Percentiles rank a stretch among this genome's conserved stretches.
phyloP scores from a whole-genome alignment of 2,797 vertebrate species.

The Typhlichthys subterraneus region DNA sequence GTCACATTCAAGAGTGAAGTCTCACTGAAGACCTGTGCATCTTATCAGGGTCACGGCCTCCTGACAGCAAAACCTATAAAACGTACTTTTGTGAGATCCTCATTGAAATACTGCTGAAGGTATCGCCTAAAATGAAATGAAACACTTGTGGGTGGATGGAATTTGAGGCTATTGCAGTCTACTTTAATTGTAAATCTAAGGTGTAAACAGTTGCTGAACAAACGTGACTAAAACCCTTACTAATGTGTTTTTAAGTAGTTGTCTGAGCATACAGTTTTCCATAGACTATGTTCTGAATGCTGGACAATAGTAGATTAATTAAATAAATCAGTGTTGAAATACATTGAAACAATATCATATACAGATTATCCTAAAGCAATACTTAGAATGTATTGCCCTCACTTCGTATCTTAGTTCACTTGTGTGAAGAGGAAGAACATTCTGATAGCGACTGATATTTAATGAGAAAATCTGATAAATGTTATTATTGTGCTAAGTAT shows the following conservation, averaged over 20 bases:
- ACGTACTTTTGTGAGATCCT: slow-evolving; percentile 77
- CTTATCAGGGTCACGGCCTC: slow-evolving; percentile 53
- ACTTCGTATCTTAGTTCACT: slow-evolving; percentile 37
- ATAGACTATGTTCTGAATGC: background rate
- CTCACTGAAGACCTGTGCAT: background rate
- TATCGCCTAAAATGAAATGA: no score
- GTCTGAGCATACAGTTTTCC: background rate
- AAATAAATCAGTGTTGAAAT: background rate
- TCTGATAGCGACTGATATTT: slow-evolving; percentile 59
- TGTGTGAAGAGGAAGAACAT: slow-evolving; percentile 48
- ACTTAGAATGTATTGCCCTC: background rate
- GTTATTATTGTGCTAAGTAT: slow-evolving; percentile 48
- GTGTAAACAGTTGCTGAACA: no score
- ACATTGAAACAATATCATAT: background rate
- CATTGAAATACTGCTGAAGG: slow-evolving; percentile 68
- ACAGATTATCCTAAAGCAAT: background rate
- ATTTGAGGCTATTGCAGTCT: no score
- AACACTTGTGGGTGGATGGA: no score
- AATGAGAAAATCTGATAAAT: slow-evolving; percentile 69
- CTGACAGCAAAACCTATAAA: slow-evolving; percentile 56
- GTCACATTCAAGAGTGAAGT: no score
- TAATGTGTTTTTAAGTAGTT: no score
- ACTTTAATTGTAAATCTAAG: no score
- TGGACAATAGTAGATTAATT: background rate
- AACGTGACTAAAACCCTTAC: no score